phyloP scores from a whole-genome alignment of 1,140 invertebrate genomes.

The Drosophila sulfurigaster region DNA sequence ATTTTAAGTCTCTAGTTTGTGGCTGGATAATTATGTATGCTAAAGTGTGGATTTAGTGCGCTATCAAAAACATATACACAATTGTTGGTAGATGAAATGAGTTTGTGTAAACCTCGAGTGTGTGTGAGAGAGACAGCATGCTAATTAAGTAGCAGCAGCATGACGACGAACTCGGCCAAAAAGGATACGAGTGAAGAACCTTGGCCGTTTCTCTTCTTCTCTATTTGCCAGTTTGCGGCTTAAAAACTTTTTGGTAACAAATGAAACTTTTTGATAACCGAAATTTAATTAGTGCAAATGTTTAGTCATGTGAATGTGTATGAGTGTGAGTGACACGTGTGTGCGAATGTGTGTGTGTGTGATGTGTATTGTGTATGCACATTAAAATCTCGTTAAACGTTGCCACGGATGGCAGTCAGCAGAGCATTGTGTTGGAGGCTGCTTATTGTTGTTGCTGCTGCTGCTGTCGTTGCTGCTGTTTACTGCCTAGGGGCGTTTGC shows the following conservation, averaged over 20 bases:
- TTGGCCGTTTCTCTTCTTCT: background rate
- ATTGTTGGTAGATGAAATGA: conserved; percentile 34
- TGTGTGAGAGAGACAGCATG: conserved; percentile 1
- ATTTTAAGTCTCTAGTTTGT: background rate
- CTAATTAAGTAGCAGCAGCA: conserved; percentile 22
- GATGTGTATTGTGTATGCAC: conserved; percentile 55
- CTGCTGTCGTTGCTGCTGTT: conserved; percentile 44
- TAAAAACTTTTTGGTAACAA: conserved; percentile 35
- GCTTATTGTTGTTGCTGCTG: conserved; percentile 33
- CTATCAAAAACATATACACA: conserved; percentile 63
- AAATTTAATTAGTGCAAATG: conserved; percentile 79
- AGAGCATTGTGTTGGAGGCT: conserved; percentile 39
- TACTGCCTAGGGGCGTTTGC: conserved; percentile 20
- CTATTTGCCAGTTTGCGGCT: conserved; percentile 18
- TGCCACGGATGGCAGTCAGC: conserved; percentile 55
- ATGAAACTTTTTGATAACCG: conserved; percentile 64
- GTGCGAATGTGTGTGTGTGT: conserved; percentile 7
- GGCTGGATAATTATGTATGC: conserved; percentile 31
- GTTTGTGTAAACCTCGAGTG: background rate
- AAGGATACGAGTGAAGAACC: background rate
- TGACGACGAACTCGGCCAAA: background rate
- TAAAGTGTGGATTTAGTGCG: conserved; percentile 51
- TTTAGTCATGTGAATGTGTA: conserved; percentile 30
- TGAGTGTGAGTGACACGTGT: conserved; percentile 6
- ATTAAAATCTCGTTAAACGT: conserved; percentile 80